Percentiles rank a stretch among this genome's conserved stretches.
phyloP scores from a whole-genome alignment of 1,140 invertebrate genomes.

The Lanistes nyassanus region DNA sequence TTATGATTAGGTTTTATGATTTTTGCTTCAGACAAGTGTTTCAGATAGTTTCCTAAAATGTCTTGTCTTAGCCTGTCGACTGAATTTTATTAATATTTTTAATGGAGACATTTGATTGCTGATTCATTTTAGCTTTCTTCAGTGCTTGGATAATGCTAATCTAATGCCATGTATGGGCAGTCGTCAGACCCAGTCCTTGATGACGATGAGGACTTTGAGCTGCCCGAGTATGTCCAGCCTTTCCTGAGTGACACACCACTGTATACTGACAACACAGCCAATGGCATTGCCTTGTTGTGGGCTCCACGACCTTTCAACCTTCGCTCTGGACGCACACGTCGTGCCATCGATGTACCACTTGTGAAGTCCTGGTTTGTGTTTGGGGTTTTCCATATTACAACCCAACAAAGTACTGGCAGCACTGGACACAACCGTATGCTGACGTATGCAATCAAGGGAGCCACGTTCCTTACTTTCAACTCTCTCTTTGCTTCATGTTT shows the following conservation, averaged over 20 bases:
- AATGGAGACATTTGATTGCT: no score
- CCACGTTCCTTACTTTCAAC: no score
- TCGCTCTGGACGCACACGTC: constrained; percentile 82
- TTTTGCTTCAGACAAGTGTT: no score
- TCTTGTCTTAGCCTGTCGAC: no score
- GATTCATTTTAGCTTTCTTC: neutral
- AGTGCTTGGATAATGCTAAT: neutral
- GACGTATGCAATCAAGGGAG: no score
- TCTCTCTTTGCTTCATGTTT: no score
- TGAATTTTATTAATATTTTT: neutral
- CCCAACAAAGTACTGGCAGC: no score
- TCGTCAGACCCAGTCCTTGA: constrained; percentile 84
- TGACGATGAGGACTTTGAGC: constrained; percentile 92
- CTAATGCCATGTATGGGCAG: constrained; percentile 32
- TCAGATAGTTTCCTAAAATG: no score
- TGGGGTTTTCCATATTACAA: no score
- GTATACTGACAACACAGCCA: constrained; percentile 98
- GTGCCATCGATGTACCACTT: constrained; percentile 96
- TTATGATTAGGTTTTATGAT: no score
- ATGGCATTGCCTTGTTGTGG: constrained; percentile 98
- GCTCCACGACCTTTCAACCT: constrained; percentile 97
- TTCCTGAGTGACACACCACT: constrained; percentile 94
- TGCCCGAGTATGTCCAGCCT: constrained; percentile 90
- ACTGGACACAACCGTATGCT: no score
- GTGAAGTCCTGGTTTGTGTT: constrained; percentile 93